Base-by-base conservation (phyloP, 2,888 invertebrate genomes). In the Barypeithes pellucidus region DNA sequence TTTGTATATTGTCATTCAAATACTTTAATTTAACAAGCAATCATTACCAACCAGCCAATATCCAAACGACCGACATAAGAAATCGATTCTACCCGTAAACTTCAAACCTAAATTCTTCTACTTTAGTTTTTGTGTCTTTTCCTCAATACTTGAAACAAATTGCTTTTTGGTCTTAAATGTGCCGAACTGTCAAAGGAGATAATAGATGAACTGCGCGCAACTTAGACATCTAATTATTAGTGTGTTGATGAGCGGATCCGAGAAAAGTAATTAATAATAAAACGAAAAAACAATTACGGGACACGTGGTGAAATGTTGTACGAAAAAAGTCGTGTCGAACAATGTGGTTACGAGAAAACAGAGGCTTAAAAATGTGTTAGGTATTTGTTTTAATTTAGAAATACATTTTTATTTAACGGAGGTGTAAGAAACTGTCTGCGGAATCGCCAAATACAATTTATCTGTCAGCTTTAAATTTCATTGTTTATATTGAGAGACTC, bases 131-230 rank as follows among this genome's bases (percentile, higher is more conserved):
- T 81, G 79, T 80, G 77, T 78, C 75, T 78, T 78, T 80, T 81
- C 80, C 78, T 79, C 73, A 76, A 79, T 78, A 80, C 78, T 75
- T 70, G 76, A 76, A 80, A 81, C 81, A 81, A 82, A 82, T 82
- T 82, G 77, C 80, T 81, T 79, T 76, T 79, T 76, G 78, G 72
- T 72, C 76, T 75, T 76, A 72, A 77, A 75, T 68, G 76, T 75
- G 76, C 73, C 72, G 66, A 75, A 76, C 79, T 80, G 79, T 79
- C 80, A 78, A 70, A 67, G 52, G 29, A 75, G 73, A 79, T 80
- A 80, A 80, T 80, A 76, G 80, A 80, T 80, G 79, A 76, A 74
- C 76, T 75, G 72, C 65, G 72, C 65, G 68, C 45, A 72, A 75
- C 60, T 72, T 73, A 69, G 62, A 69, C 73, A 47, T 75, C 75